Conservation (phyloP, 2,797 vertebrate species). For the Bryconaethiops microstoma region DNA sequence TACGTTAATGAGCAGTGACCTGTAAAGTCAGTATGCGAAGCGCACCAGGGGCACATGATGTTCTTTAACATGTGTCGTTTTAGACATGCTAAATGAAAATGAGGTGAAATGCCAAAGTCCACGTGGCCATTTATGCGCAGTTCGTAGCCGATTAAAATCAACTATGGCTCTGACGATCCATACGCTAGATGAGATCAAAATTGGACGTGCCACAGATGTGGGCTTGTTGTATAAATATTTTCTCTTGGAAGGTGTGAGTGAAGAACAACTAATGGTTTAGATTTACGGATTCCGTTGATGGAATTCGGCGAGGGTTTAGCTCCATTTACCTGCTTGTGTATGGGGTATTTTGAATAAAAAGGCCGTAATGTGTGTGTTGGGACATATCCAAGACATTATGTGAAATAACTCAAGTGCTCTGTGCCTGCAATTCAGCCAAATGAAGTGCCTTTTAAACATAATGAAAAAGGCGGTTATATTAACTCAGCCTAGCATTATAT, state of each 20-base stretch:
- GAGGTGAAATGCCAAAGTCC: constrained; percentile 13
- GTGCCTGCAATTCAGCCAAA: constrained; percentile 51
- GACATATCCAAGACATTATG: constrained; percentile 51
- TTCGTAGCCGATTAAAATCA: constrained; percentile 28
- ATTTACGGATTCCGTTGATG: constrained; percentile 34
- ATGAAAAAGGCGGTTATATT: constrained; percentile 48
- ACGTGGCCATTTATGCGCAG: background rate
- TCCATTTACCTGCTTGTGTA: constrained; percentile 49
- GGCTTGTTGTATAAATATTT: constrained; percentile 40
- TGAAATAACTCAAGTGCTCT: constrained; percentile 47
- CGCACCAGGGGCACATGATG: constrained; percentile 61
- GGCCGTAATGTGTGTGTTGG: constrained; percentile 55
- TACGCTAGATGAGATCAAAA: constrained; percentile 32
- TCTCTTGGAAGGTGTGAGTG: constrained; percentile 16
- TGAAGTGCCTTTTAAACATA: constrained; percentile 51
- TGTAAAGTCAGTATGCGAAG: constrained; percentile 69
- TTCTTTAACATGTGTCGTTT: constrained; percentile 68
- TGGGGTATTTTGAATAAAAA: constrained; percentile 53
- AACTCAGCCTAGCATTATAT: constrained; percentile 36
- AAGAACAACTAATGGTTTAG: constrained; percentile 26
- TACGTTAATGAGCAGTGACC: constrained; percentile 66
- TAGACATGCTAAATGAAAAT: constrained; percentile 36
- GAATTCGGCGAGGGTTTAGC: constrained; percentile 36
- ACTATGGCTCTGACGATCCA: constrained; percentile 22
- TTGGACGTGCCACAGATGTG: background rate